Conservation (phyloP, 2,888 invertebrate genomes). For the Phyto melanocephala region DNA sequence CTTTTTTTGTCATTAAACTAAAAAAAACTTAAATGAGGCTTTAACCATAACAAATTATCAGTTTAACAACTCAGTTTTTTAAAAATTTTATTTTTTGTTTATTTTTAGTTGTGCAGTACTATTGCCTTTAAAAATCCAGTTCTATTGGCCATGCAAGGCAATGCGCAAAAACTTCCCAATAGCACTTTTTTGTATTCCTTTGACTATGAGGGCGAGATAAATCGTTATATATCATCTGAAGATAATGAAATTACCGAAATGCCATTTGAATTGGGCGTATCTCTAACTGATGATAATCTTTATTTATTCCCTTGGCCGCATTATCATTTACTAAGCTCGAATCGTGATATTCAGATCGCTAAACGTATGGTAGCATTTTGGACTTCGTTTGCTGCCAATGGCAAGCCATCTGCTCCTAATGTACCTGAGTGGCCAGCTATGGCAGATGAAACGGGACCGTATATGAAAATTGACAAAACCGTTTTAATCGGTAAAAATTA, state of each 20-base stretch:
- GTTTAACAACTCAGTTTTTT: too few species aligned
- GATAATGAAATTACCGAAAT: slow-evolving; percentile 76
- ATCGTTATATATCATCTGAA: slow-evolving; percentile 72
- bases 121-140: slow-evolving; percentile 80
- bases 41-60: too few species aligned
- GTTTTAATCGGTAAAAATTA: slow-evolving; percentile 74
- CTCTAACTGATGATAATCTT: slow-evolving; percentile 82
- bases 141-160: slow-evolving; percentile 77
- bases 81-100: too few species aligned
- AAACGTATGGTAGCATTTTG: slow-evolving; percentile 79
- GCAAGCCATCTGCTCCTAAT: slow-evolving; percentile 72
- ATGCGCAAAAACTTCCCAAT: slow-evolving; percentile 75
- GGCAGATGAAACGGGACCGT: slow-evolving; percentile 76
- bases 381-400: slow-evolving; percentile 77
- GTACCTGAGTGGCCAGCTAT: slow-evolving; percentile 75
- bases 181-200: slow-evolving; percentile 80
- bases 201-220: slow-evolving; percentile 79
- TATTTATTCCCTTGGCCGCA: slow-evolving; percentile 80
- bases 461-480: slow-evolving; percentile 74
- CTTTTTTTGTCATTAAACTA: too few species aligned
- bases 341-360: slow-evolving; percentile 78
- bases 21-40: too few species aligned
- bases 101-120: slow-evolving; percentile 78
- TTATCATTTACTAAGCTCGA: slow-evolving; percentile 72
- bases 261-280: slow-evolving; percentile 80